Evolutionary conservation across 2,797 vertebrate species (phyloP), one percentile per base, ranked within the genome.

Genomic region (Australoheros facetus): DNA sequence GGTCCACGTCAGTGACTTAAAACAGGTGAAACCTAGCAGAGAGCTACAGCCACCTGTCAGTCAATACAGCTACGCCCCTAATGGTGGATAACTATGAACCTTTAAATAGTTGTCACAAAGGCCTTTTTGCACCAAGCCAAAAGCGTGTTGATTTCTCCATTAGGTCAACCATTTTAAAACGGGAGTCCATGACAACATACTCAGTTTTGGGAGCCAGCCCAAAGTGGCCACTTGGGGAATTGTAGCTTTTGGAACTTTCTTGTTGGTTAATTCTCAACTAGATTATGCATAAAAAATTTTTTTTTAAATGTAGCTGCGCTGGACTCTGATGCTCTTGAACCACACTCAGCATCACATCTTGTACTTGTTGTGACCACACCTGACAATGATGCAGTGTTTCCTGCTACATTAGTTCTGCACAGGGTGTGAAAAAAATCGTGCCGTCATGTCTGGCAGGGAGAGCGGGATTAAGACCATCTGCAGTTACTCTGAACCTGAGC

Each of bases 331-430:
- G 11, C 28, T 58, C 75, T 70, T 77, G 39, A 73, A 58, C 80
- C 55, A 8, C 21, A n/a, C 6, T 66, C 48, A 45, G 42, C 32
- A 30, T 73, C 55, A 53, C 74, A 32, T 66, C n/a, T 73, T 82
- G 74, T 82, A 55, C 56, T 60, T 75, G 39, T 55, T 78, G 75
- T 70, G 71, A 56, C 51, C 58, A 34, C 70, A 73, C 60, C 48
- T 82, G 75, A 39, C 56, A 48, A 71, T 57, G 70, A 73, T 48
- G 21, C 34, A 45, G 66, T 70, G 7, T 82, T 48, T 74, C 64
- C 60, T 5, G 14, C 48, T 34, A 23, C 55, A 42, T 77, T 64
- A 66, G n/a, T 45, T 28, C 37, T 28, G 56, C 37, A 34, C 56
- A 28, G 62, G 56, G 57, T 55, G 39, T 82, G 59, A 60, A 69